Conservation (phyloP, 2,113 vertebrate species). For the Vulpes lagopus region DNA sequence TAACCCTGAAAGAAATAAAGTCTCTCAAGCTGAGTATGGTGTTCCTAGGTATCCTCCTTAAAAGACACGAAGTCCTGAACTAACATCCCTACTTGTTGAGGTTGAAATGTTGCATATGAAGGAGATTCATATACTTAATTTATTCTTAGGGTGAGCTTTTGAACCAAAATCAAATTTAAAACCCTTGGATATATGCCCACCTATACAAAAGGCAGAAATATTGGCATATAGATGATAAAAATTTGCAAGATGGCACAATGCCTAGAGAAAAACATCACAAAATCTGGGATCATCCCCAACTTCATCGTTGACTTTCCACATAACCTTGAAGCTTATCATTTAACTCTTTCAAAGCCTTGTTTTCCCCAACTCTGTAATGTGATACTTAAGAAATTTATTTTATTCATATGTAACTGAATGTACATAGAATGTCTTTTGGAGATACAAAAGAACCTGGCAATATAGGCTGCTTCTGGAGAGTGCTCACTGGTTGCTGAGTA, state of each 20-base stretch:
- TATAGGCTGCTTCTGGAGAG: background rate
- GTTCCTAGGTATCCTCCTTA: background rate
- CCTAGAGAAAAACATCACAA: conserved; percentile 70
- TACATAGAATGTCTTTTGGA: background rate
- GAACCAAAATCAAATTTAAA: conserved; percentile 70
- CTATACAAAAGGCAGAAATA: conserved; percentile 73
- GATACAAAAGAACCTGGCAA: background rate
- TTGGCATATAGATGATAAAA: conserved; percentile 70
- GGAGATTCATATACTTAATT: conserved; percentile 42
- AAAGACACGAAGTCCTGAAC: background rate
- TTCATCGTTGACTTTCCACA: conserved; percentile 43
- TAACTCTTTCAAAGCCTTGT: conserved; percentile 61
- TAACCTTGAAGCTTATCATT: conserved; percentile 72
- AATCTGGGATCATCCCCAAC: conserved; percentile 67
- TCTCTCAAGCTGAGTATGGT: background rate
- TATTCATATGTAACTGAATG: background rate
- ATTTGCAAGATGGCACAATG: conserved; percentile 68
- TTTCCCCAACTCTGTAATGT: background rate
- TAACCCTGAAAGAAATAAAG: background rate
- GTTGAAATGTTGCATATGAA: conserved; percentile 10
- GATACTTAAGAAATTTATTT: conserved; percentile 33
- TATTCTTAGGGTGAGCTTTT: conserved; percentile 55
- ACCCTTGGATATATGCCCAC: conserved; percentile 62
- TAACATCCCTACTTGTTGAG: background rate
- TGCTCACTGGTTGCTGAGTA: background rate